A percentile compares a stretch with the other conserved stretches of the same genome.
Conservation (phyloP, 2,888 invertebrate species). For the Hymenopus coronatus region DNA sequence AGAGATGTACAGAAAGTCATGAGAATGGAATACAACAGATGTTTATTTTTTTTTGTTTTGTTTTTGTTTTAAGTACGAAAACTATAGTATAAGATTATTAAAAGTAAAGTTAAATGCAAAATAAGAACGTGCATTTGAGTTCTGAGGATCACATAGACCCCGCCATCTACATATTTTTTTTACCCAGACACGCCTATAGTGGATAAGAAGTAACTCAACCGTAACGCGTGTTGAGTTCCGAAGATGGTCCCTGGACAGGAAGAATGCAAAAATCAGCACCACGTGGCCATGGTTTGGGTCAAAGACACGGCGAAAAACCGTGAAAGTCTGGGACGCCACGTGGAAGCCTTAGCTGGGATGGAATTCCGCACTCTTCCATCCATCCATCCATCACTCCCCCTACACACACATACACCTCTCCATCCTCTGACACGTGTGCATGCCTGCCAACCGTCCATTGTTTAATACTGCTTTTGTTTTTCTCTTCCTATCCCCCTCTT, state of each 20-base stretch:
- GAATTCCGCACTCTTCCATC: neutral
- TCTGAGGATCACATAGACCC: too few species aligned
- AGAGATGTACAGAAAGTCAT: too few species aligned
- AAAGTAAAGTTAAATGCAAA: too few species aligned
- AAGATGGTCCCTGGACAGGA: neutral
- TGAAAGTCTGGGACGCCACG: neutral
- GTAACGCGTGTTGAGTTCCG: neutral
- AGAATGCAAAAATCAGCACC: neutral
- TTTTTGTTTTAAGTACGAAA: too few species aligned
- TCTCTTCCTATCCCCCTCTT: neutral
- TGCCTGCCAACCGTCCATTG: neutral
- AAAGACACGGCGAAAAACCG: slow-evolving; percentile 5
- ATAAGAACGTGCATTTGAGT: too few species aligned
- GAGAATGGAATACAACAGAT: too few species aligned
- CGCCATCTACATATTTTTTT: too few species aligned
- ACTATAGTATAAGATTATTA: too few species aligned
- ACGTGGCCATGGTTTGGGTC: neutral
- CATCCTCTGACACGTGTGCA: neutral
- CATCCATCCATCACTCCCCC: neutral
- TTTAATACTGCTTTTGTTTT: neutral
- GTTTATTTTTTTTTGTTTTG: too few species aligned
- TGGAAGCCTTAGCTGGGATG: neutral
- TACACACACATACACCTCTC: neutral
- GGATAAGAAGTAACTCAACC: too few species aligned
- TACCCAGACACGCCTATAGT: too few species aligned